Evolutionary conservation across 2,797 vertebrate genomes (phyloP).

Genomic region (Sebastes oblongus): DNA sequence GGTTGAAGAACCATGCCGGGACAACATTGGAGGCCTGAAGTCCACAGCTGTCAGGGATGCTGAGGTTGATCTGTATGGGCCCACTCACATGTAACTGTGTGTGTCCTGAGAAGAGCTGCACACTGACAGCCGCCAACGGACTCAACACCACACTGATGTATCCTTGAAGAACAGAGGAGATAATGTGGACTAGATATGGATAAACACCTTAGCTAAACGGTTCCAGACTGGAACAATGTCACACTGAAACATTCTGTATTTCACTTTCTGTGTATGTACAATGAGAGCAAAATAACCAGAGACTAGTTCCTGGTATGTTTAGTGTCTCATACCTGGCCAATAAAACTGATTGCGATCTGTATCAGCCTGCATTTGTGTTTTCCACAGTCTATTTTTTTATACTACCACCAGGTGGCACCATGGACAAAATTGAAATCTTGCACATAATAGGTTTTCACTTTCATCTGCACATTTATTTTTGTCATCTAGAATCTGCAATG

Average conservation of each 20-base stretch:
- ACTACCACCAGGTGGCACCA: slow-evolving; percentile 2
- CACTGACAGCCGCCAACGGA: slow-evolving; percentile 86
- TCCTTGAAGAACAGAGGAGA: slow-evolving; percentile 69
- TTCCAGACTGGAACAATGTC: not conserved
- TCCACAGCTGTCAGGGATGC: slow-evolving; percentile 73
- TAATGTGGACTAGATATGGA: not conserved
- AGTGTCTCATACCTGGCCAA: no score
- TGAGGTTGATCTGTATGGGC: slow-evolving; percentile 85
- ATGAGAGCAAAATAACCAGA: no score
- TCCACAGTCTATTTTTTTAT: no score
- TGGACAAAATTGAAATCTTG: not conserved
- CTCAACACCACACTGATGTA: slow-evolving; percentile 83
- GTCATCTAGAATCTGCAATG: no score
- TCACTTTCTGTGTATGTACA: no score
- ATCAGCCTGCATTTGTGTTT: not conserved
- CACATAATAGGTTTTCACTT: not conserved
- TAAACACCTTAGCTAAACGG: not conserved
- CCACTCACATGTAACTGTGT: slow-evolving; percentile 83
- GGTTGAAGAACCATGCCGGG: slow-evolving; percentile 90
- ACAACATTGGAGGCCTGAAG: slow-evolving; percentile 79
- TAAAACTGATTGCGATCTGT: no score
- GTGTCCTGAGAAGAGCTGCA: slow-evolving; percentile 83
- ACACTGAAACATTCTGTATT: not conserved
- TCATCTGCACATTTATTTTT: not conserved
- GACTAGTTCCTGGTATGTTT: no score